Evolutionary conservation across 2,888 invertebrate genomes (phyloP).

Genomic region (Amphipyra tragopoginis): DNA sequence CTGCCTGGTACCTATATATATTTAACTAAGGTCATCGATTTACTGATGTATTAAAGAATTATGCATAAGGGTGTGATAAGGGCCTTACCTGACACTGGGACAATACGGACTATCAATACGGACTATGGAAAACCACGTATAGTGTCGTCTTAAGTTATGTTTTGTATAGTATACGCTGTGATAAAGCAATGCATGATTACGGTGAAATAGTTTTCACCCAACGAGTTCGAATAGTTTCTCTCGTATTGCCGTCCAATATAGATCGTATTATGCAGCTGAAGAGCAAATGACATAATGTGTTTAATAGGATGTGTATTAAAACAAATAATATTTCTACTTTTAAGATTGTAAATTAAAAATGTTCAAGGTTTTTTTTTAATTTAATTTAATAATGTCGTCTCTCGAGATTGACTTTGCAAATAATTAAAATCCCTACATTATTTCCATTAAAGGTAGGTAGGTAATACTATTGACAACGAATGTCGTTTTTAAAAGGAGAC

Average conservation of each 20-base stretch:
- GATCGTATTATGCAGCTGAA: not conserved
- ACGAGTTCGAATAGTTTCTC: conserved; percentile 24
- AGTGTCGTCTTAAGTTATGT: conserved; percentile 26
- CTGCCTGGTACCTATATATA: no score
- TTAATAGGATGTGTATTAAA: conserved; percentile 17
- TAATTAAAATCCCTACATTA: no score
- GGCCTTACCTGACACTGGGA: conserved; percentile 1
- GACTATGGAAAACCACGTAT: conserved; percentile 7
- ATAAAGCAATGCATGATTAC: conserved; percentile 75
- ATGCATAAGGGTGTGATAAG: no score
- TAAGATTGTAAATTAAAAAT: not conserved
- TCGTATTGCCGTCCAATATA: conserved; percentile 40
- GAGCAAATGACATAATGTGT: conserved; percentile 11
- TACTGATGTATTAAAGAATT: not conserved
- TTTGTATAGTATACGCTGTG: conserved; percentile 71
- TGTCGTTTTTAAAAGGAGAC: no score
- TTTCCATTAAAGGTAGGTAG: no score
- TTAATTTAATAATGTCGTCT: no score
- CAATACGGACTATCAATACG: conserved; percentile 16
- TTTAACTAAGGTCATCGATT: not conserved
- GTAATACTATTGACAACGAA: no score
- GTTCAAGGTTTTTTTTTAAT: no score
- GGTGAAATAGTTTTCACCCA: conserved; percentile 30
- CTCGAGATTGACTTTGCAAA: no score
- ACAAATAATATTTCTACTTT: not conserved